These are phyloP conservation scores for Hydrotaea cyrtoneurina DNA, from an alignment of 2,888 invertebrate species.

Conservation along the genomic window DNA sequence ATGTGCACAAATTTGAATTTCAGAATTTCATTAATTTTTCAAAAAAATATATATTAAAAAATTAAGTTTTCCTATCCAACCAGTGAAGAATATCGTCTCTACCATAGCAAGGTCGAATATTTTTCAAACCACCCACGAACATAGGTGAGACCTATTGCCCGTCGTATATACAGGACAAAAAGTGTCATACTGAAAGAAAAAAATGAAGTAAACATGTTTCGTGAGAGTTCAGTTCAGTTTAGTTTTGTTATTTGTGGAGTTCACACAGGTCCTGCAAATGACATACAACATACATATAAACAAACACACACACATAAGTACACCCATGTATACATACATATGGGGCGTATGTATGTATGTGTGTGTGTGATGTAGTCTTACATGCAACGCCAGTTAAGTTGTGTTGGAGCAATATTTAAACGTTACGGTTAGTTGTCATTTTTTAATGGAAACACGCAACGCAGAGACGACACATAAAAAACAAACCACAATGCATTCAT, in stretches of 20 bases:
- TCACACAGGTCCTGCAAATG: background rate
- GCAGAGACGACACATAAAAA: conserved; percentile 44
- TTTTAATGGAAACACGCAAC: conserved; percentile 57
- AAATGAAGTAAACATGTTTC: background rate
- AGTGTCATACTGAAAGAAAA: background rate
- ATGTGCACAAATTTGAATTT: too few species aligned
- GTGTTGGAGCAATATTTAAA: conserved; percentile 34
- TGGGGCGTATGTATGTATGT: background rate
- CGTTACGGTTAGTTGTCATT: conserved; percentile 49
- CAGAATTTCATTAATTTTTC: too few species aligned
- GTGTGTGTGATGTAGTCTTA: background rate
- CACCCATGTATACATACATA: background rate
- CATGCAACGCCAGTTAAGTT: background rate
- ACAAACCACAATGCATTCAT: conserved; percentile 57
- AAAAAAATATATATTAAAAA: too few species aligned
- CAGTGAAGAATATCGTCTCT: too few species aligned
- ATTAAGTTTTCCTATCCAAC: too few species aligned
- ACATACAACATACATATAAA: background rate
- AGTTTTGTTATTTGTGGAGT: background rate
- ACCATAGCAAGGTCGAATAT: too few species aligned
- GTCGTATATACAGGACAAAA: background rate
- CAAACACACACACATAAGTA: background rate
- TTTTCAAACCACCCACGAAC: too few species aligned
- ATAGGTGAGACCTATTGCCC: too few species aligned
- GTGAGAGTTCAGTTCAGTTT: background rate